Base-by-base conservation (phyloP, 2,113 vertebrate species). In the Procavia capensis region DNA sequence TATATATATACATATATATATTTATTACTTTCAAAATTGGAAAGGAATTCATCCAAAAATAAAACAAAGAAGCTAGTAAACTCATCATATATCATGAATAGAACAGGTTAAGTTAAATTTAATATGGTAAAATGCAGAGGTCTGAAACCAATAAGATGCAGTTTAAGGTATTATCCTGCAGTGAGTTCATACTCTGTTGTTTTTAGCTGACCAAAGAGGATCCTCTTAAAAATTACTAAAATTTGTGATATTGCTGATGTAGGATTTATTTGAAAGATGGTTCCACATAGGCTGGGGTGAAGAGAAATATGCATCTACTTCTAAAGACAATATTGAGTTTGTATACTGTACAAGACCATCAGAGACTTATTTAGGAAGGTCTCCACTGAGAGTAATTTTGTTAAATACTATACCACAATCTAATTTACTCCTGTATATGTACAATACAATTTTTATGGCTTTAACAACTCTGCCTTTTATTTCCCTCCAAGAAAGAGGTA, bases 311-410 rank as follows among this genome's bases (percentile, higher is more conserved):
- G 13, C 11, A 59, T 66, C 20, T 7, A n/a, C 0, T 50, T 43
- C 22, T 68, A 34, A 81, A 81, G 41, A 25, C 1, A 19, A 1
- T n/a, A 0, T 59, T 47, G 50, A 24, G 1, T 14, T 22, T 43
- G 0, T 1, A 34, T n/a, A 7, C 17, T 25, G 0, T 57, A 6
- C 34, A 31, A 93, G 47, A 59, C 0, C 2, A 50, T n/a, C 24
- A 85, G n/a, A 5, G 13, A 1, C 3, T 2, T 61, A 1, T 61
- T 57, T 72, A 10, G 14, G 19, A 86, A 96, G 3, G 57, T 11
- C n/a, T 9, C 27, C 43, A 45, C 4, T 19, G 17, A 76, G 34
- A 13, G 1, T 57, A 47, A 36, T 90, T 92, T 9, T 9, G 63
- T 19, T 19, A 47, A 29, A 8, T 3, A n/a, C 1, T 16, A 47